Evolutionary conservation across 2,888 invertebrate species (phyloP).

Genomic region (Hedya salicella): DNA sequence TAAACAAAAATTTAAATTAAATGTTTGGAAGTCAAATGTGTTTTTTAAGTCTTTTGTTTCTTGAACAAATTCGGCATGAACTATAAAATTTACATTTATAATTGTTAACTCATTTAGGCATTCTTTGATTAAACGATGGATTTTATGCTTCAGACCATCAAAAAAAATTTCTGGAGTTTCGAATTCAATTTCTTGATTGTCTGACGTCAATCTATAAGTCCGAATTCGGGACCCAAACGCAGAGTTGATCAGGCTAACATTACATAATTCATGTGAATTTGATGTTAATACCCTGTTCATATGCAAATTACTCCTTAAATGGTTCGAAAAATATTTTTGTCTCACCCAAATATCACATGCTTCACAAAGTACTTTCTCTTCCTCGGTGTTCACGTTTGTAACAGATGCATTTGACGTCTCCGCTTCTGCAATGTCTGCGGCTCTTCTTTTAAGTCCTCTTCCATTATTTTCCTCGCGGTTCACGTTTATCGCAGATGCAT

Average conservation of each 20-base stretch:
- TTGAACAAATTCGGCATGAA: slow-evolving; percentile 46
- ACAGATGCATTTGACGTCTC: neutral
- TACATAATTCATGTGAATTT: neutral
- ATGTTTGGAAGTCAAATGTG: slow-evolving; percentile 48
- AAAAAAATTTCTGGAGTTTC: slow-evolving; percentile 18
- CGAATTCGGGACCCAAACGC: slow-evolving; percentile 9
- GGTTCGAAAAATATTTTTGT: neutral
- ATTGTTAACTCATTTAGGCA: neutral
- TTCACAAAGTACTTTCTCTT: neutral
- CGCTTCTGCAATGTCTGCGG: neutral
- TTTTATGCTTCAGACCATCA: neutral
- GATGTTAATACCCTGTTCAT: neutral
- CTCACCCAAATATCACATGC: slow-evolving; percentile 8
- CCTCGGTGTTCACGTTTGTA: neutral
- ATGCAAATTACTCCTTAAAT: slow-evolving; percentile 6
- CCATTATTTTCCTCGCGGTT: no score
- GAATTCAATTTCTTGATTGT: neutral
- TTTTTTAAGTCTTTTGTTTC: slow-evolving; percentile 44
- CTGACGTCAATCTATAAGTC: slow-evolving; percentile 8
- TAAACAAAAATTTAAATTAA: slow-evolving; percentile 42
- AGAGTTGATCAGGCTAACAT: slow-evolving; percentile 6
- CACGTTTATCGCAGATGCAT: no score
- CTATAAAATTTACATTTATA: slow-evolving; percentile 46
- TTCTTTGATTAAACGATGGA: neutral
- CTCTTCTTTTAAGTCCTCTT: slow-evolving; percentile 5